phyloP scores from a whole-genome alignment of 2,113 vertebrate genomes.

The Xenopus laevis region DNA sequence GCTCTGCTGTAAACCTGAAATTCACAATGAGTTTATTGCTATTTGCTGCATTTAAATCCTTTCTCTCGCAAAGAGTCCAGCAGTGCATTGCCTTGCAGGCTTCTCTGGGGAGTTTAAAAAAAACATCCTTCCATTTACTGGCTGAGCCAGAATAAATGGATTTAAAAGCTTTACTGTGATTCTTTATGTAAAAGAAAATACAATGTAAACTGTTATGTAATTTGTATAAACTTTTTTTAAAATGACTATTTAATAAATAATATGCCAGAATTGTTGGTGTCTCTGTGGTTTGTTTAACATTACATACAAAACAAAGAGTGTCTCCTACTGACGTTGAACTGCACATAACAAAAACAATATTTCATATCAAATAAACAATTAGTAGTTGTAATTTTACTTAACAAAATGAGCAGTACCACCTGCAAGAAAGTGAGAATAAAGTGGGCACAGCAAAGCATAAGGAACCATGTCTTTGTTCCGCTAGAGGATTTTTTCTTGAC shows the following conservation, averaged over 20 bases:
- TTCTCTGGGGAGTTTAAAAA: conserved; percentile 36
- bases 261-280: conserved; percentile 63
- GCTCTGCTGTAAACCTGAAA: conserved; percentile 23
- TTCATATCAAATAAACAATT: no score
- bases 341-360: no score
- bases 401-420: no score
- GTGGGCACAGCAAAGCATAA: no score
- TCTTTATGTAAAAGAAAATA: conserved; percentile 66
- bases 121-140: conserved; percentile 65
- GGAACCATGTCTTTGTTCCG: no score
- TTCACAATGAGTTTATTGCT: conserved; percentile 31
- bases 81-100: conserved; percentile 23
- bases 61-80: conserved; percentile 4
- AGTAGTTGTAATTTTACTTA: no score
- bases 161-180: conserved; percentile 79
- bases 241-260: conserved; percentile 98
- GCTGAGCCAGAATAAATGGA: conserved; percentile 72
- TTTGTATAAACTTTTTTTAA: conserved; percentile 96
- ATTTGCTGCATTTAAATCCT: conserved; percentile 24
- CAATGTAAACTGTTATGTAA: conserved; percentile 91
- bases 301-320: no score
- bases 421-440: no score
- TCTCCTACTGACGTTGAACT: no score
- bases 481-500: no score
- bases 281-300: background rate